Conservation (phyloP, 2,797 vertebrate species). For the Ctenopoma multispine region DNA sequence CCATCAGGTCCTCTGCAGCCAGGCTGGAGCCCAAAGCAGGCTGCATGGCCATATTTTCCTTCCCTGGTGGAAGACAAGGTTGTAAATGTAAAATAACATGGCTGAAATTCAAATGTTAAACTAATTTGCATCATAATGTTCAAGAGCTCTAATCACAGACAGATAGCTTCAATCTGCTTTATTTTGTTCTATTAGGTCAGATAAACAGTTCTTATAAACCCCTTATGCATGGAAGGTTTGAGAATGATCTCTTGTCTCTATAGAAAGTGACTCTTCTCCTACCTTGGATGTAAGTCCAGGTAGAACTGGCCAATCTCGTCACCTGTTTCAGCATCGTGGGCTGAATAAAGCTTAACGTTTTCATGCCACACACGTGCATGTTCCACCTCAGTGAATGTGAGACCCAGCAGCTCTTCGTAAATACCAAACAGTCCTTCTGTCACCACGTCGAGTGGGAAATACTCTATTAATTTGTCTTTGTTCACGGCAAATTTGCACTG, state of each 20-base stretch:
- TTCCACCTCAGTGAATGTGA: slow-evolving; percentile 87
- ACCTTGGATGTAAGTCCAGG: slow-evolving; percentile 95
- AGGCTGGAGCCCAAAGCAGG: slow-evolving; percentile 93
- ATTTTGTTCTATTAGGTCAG: not conserved
- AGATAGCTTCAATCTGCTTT: not conserved
- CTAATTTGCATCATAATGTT: too few relatives aligned
- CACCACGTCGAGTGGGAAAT: slow-evolving; percentile 93
- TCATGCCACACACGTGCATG: slow-evolving; percentile 90
- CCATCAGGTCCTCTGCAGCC: slow-evolving; percentile 90
- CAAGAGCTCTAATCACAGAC: too few relatives aligned
- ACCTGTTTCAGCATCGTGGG: slow-evolving; percentile 85
- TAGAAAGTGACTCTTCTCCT: slow-evolving; percentile 25
- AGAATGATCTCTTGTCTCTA: not conserved
- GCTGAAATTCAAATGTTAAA: not conserved
- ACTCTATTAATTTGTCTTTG: slow-evolving; percentile 94
- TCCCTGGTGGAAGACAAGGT: slow-evolving; percentile 81
- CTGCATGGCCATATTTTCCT: slow-evolving; percentile 95
- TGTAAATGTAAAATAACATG: not conserved
- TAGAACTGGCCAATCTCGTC: slow-evolving; percentile 94
- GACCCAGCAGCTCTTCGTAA: slow-evolving; percentile 93
- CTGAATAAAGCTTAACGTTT: slow-evolving; percentile 88
- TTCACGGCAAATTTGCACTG: slow-evolving; percentile 92
- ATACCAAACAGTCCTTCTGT: slow-evolving; percentile 91
- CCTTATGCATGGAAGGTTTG: not conserved
- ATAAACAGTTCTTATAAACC: not conserved